These are phyloP conservation scores for Nysson spinosus DNA, from an alignment of 2,888 invertebrate genomes.

Conservation along the genomic window DNA sequence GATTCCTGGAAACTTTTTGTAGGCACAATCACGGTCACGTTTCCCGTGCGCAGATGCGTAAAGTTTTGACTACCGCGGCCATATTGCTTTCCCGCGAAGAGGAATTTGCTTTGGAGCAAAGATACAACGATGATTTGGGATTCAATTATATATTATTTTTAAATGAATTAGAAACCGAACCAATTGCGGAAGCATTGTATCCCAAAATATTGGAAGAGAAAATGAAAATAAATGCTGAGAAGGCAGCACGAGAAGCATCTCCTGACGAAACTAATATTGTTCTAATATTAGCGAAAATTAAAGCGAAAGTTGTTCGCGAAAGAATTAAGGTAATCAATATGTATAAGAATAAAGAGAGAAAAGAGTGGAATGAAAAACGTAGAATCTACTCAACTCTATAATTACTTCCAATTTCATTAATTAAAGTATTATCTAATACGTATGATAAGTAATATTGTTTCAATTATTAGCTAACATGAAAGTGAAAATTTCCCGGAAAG, in stretches of 20 bases:
- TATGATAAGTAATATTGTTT: too few relatives aligned
- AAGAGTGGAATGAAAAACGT: too few relatives aligned
- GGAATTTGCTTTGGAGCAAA: conserved; percentile 83
- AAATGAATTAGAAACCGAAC: conserved; percentile 81
- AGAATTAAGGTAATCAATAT: conserved; percentile 77
- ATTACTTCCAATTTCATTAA: too few relatives aligned
- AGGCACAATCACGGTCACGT: conserved; percentile 87
- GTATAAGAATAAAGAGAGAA: too few relatives aligned
- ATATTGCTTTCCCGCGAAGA: conserved; percentile 84
- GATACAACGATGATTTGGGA: conserved; percentile 86
- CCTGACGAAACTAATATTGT: conserved; percentile 83
- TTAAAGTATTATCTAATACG: too few relatives aligned
- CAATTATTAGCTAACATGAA: too few relatives aligned
- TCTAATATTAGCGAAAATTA: conserved; percentile 85
- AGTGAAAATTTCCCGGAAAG: too few relatives aligned
- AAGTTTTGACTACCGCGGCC: conserved; percentile 84
- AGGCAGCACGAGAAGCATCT: conserved; percentile 62
- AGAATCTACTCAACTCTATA: too few relatives aligned
- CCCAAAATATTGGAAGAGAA: conserved; percentile 73
- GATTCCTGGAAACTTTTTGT: too few relatives aligned
- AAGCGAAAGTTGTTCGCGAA: conserved; percentile 85
- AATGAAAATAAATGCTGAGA: conserved; percentile 73
- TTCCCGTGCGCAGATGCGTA: conserved; percentile 83
- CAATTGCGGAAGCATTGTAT: conserved; percentile 76
- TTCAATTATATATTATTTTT: conserved; percentile 86